A percentile compares a stretch with the other conserved stretches of the same genome.
Evolutionary conservation across 1,140 invertebrate species (phyloP).

Genomic region (Tetramorium simillimum): DNA sequence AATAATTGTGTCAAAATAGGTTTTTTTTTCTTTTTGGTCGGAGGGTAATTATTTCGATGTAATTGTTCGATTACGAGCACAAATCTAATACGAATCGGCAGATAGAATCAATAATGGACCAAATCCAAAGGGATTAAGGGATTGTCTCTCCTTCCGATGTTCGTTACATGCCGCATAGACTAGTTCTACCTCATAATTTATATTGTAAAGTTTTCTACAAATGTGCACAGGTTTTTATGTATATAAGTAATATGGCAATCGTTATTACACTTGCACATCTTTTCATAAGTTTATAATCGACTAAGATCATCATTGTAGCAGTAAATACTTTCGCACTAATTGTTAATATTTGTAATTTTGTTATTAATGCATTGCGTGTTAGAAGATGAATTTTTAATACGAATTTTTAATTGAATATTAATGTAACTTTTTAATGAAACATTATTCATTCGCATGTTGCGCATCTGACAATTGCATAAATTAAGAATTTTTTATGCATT

Average conservation of each 20-base stretch:
- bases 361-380: constrained; percentile 24
- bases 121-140: constrained; percentile 63
- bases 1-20: constrained; percentile 25
- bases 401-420: constrained; percentile 34
- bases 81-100: constrained; percentile 61
- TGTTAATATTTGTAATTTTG: constrained; percentile 14
- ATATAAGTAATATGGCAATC: constrained; percentile 31
- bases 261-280: constrained; percentile 37
- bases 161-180: constrained; percentile 65
- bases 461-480: neutral
- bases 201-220: constrained; percentile 62
- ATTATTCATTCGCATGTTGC: neutral
- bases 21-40: constrained; percentile 22
- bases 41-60: constrained; percentile 41
- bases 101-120: constrained; percentile 59
- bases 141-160: constrained; percentile 41
- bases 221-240: constrained; percentile 56
- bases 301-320: neutral
- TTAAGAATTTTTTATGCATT: constrained; percentile 19
- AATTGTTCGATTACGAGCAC: constrained; percentile 62
- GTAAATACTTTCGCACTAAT: constrained; percentile 11
- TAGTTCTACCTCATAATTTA: constrained; percentile 73
- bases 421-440: neutral
- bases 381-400: neutral
- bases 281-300: constrained; percentile 38